These are phyloP conservation scores for Drosophila bifasciata DNA, from an alignment of 1,140 invertebrate species.

Conservation along the genomic window DNA sequence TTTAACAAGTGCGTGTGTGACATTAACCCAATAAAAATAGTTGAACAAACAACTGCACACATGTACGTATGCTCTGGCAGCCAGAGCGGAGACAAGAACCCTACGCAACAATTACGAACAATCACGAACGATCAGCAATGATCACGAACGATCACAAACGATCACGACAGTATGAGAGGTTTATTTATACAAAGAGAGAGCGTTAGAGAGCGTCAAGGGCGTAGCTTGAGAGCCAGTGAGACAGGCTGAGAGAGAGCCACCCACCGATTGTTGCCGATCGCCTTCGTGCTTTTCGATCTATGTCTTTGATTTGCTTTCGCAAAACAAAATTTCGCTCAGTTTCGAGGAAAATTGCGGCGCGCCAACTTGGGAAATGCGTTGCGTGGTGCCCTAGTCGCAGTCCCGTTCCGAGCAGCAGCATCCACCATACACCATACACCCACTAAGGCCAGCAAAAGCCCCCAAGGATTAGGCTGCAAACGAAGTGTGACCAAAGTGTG, in stretches of 20 bases:
- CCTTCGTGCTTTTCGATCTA: constrained; percentile 71
- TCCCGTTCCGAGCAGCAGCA: constrained; percentile 15
- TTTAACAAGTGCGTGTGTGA: constrained; percentile 52
- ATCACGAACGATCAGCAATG: too few relatives aligned
- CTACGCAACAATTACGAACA: constrained; percentile 13
- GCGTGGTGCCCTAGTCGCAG: constrained; percentile 45
- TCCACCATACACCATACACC: not conserved
- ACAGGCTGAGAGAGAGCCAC: constrained; percentile 39
- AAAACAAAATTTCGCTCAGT: constrained; percentile 67
- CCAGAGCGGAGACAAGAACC: constrained; percentile 30
- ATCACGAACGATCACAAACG: too few relatives aligned
- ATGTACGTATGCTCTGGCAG: constrained; percentile 19
- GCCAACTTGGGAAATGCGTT: constrained; percentile 73
- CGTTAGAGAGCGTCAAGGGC: constrained; percentile 47
- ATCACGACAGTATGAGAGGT: not conserved
- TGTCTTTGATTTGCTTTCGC: constrained; percentile 72
- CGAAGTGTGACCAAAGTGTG: constrained; percentile 52
- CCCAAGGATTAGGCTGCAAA: constrained; percentile 54
- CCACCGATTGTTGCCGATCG: constrained; percentile 58
- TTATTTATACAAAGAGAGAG: constrained; percentile 40
- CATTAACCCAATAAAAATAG: constrained; percentile 78
- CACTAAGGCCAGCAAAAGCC: constrained; percentile 27
- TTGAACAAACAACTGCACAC: constrained; percentile 27
- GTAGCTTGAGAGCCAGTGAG: constrained; percentile 39
- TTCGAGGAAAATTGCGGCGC: constrained; percentile 78